Base-by-base conservation (phyloP, 2,888 invertebrate genomes). In the Caenorhabditis macrosperma region DNA sequence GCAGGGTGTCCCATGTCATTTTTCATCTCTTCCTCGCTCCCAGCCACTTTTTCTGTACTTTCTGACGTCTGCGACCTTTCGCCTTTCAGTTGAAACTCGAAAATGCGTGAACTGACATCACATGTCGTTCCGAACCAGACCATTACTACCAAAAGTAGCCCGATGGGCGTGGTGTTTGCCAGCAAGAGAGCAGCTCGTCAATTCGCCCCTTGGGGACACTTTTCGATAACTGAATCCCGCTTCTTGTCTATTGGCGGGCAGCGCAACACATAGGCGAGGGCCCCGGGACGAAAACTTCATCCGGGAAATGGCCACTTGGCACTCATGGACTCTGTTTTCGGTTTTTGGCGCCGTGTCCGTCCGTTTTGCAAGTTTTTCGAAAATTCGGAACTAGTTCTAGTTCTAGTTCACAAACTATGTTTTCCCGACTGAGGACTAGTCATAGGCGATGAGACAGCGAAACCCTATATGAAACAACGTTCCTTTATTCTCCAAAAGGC, bases 141-240 rank as follows among this genome's bases (percentile, higher is more conserved):
- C 44, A 44, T 44, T 20, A 44, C 44, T 20, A 44, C 44, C 44
- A 44, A 44, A 44, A 44, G 30, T 30, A 54, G 57, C n/a, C 57
- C 9, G 57, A n/a, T 28, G 33, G 54, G 3, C 48, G 35, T 44
- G 54, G 55, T 46, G 55, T 48, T 68, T 59, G 69, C 63, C 46
- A 33, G 50, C 63, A 64, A 77, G 63, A 77, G 63, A 77, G 69
- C 64, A 71, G 69, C 77, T 66, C 55, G 71, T 78, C 71, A 71
- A 78, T 78, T 44, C 59, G 67, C 72, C 79, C 79, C 79, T 74
- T 68, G 79, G 74, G 79, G 74, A 68, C 74, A 79, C 74, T 78
- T 78, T 78, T 78, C 72, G 67, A 79, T 79, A 79, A 79, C 79
- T 79, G 79, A 79, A 79, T 79, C 72, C 44, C 48, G 61, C 61